Percentiles rank a stretch among this genome's conserved stretches.
phyloP scores from a whole-genome alignment of 2,888 invertebrate species.

The Empis stercorea region DNA sequence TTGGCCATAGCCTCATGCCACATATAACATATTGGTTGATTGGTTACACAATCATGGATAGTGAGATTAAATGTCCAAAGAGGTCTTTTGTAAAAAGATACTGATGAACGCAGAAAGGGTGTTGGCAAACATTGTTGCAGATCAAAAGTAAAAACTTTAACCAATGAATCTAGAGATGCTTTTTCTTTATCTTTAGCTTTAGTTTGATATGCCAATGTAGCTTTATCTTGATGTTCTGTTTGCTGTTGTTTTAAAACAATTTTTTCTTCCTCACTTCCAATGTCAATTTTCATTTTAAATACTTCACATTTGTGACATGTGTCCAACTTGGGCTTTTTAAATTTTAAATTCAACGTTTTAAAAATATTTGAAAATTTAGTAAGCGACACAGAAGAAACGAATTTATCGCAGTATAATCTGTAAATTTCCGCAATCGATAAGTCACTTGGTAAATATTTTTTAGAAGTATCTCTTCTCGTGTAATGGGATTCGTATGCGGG shows the following conservation, averaged over 20 bases:
- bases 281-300: constrained; percentile 10
- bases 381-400: constrained; percentile 4
- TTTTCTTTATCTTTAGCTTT: constrained; percentile 8
- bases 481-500: constrained; percentile 10
- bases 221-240: neutral
- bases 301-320: constrained; percentile 14
- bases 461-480: constrained; percentile 8
- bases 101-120: constrained; percentile 9
- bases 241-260: constrained; percentile 2
- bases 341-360: constrained; percentile 11
- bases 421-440: constrained; percentile 9
- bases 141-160: constrained; percentile 8
- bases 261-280: neutral
- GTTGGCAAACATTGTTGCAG: constrained; percentile 13
- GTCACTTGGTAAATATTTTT: constrained; percentile 10
- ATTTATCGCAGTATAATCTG: constrained; percentile 8
- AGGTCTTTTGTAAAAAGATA: constrained; percentile 12
- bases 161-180: neutral
- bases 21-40: constrained; percentile 12
- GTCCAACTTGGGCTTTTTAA: constrained; percentile 12
- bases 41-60: constrained; percentile 10
- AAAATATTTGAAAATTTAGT: constrained; percentile 13
- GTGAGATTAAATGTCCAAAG: constrained; percentile 12
- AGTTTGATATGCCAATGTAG: neutral
- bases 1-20: constrained; percentile 13